Conservation (phyloP, 1,140 invertebrate species). For the Eciton burchellii region DNA sequence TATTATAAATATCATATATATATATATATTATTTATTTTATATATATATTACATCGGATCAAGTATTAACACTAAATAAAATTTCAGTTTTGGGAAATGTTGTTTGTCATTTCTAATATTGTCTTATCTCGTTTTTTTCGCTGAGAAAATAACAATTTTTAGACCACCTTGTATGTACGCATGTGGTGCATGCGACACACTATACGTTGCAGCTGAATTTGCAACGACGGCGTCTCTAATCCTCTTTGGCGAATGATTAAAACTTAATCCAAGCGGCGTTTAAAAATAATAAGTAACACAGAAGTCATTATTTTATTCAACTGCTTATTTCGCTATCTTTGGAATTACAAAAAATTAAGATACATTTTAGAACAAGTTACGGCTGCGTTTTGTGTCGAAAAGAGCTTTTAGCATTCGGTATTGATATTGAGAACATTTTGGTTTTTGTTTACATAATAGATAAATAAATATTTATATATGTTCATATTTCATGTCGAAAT, state of each 20-base stretch:
- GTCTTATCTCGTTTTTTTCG: neutral
- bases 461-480: neutral
- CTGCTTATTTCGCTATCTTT: neutral
- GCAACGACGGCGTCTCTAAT: conserved; percentile 26
- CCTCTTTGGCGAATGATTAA: conserved; percentile 44
- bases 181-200: neutral
- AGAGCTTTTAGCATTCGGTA: neutral
- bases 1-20: conserved; percentile 1
- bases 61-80: conserved; percentile 2
- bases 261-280: conserved; percentile 43
- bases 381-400: neutral
- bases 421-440: too few species aligned
- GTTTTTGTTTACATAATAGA: too few species aligned
- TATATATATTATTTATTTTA: neutral
- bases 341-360: neutral
- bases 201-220: conserved; percentile 25
- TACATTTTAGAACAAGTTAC: neutral
- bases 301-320: conserved; percentile 15
- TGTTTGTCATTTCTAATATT: neutral
- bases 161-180: neutral
- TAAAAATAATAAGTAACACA: conserved; percentile 43
- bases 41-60: neutral
- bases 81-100: conserved; percentile 11
- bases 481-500: neutral
- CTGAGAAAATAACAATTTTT: neutral